These are phyloP conservation scores for Scomberomorus guttatus DNA, from an alignment of 2,797 vertebrate genomes.

Conservation along the genomic window DNA sequence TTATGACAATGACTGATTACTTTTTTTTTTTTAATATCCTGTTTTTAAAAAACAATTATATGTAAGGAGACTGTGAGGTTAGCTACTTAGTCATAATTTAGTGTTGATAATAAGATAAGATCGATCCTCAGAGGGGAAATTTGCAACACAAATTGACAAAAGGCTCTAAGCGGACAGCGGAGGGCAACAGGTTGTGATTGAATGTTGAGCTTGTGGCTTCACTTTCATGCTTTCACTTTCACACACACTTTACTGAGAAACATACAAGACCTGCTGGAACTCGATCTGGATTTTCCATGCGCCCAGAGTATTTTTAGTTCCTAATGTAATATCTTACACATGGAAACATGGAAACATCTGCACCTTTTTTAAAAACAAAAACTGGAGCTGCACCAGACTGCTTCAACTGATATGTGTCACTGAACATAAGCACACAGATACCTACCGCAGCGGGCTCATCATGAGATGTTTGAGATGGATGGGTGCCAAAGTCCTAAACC, in stretches of 20 bases:
- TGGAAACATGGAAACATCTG: too few species aligned
- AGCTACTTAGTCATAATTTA: not conserved
- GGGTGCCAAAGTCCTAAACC: not conserved
- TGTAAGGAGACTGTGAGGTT: too few species aligned
- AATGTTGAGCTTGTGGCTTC: not conserved
- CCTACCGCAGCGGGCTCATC: too few species aligned
- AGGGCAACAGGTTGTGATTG: not conserved
- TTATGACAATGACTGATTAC: too few species aligned
- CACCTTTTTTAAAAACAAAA: not conserved
- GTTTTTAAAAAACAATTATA: too few species aligned
- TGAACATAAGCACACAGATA: not conserved
- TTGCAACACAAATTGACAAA: too few species aligned
- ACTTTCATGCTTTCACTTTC: conserved; percentile 28
- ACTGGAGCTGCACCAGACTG: not conserved
- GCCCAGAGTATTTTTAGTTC: not conserved
- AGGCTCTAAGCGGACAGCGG: not conserved
- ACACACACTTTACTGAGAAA: not conserved
- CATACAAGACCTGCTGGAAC: not conserved
- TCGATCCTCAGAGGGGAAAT: too few species aligned
- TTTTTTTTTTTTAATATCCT: too few species aligned
- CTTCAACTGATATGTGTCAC: not conserved
- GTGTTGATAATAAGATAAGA: not conserved
- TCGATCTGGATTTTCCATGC: not conserved
- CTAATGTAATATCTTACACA: not conserved
- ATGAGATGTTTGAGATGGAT: not conserved